Percentiles rank a stretch among this genome's conserved stretches.
Evolutionary conservation across 2,113 vertebrate species (phyloP).

Genomic region (Vimba vimba): DNA sequence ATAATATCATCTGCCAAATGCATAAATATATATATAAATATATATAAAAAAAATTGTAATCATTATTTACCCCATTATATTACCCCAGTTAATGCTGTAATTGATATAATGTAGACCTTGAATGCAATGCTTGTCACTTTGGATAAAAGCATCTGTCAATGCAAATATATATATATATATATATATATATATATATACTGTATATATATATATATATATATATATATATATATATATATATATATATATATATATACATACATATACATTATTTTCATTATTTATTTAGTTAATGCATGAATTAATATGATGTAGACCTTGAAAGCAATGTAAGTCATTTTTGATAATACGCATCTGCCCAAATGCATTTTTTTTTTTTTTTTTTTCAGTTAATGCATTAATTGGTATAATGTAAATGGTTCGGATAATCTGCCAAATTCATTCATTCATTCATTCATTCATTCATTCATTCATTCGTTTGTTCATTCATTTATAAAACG

Average conservation of each 20-base stretch:
- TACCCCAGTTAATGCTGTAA: background rate
- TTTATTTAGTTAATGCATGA: background rate
- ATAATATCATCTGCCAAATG: too few species aligned
- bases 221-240: too few species aligned
- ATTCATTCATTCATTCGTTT: too few species aligned
- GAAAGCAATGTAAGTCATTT: background rate
- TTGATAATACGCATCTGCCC: background rate
- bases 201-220: too few species aligned
- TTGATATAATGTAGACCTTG: background rate
- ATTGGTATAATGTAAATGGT: background rate
- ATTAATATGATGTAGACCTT: background rate
- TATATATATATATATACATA: too few species aligned
- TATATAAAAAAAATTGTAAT: too few species aligned
- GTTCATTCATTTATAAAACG: background rate
- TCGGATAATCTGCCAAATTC: background rate
- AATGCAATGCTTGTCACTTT: background rate
- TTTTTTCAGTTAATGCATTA: background rate
- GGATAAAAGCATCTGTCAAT: background rate
- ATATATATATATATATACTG: too few species aligned
- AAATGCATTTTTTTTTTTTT: background rate
- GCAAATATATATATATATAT: background rate
- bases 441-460: background rate
- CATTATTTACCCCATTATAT: background rate
- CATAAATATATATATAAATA: too few species aligned
- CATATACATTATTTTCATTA: too few species aligned